A percentile compares a stretch with the other conserved stretches of the same genome.
Conservation (phyloP, 2,113 vertebrate genomes). For the Tylochromis polylepis region DNA sequence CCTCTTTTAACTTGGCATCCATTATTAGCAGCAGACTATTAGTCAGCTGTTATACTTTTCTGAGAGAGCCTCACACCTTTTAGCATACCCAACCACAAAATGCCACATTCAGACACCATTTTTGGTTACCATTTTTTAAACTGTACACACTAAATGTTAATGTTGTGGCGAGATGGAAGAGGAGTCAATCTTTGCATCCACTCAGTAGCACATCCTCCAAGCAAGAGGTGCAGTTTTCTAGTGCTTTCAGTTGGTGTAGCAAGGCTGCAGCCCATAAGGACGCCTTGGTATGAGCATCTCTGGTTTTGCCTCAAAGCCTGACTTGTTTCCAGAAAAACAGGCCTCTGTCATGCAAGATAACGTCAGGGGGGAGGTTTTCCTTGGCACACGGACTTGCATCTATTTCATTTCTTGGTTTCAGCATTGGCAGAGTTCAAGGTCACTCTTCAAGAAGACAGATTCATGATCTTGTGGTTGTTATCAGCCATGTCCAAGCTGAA, state of each 20-base stretch:
- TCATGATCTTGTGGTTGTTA: not conserved
- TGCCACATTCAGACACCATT: constrained; percentile 54
- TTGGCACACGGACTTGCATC: not conserved
- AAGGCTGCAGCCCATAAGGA: constrained; percentile 42
- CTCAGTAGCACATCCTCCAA: constrained; percentile 54
- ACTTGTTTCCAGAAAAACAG: constrained; percentile 30
- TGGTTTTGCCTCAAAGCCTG: constrained; percentile 18
- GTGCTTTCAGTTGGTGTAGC: constrained; percentile 37
- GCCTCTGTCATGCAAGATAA: constrained; percentile 4
- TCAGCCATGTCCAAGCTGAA: constrained; percentile 37
- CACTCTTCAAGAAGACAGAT: constrained; percentile 16
- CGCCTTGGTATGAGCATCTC: constrained; percentile 50
- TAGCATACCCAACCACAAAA: constrained; percentile 53
- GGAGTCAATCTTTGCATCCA: constrained; percentile 8
- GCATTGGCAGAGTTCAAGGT: constrained; percentile 42
- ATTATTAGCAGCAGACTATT: constrained; percentile 73
- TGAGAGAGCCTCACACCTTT: constrained; percentile 47
- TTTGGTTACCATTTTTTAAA: constrained; percentile 46
- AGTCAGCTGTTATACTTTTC: constrained; percentile 55
- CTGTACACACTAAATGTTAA: constrained; percentile 11
- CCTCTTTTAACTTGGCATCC: constrained; percentile 97
- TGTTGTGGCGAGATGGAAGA: constrained; percentile 6
- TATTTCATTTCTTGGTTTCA: constrained; percentile 3
- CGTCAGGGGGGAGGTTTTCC: not conserved
- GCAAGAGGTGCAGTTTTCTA: constrained; percentile 2